Percentiles rank a stretch among this genome's conserved stretches.
Evolutionary conservation across 2,888 invertebrate species (phyloP).

Genomic region (Marronus borbonicus): DNA sequence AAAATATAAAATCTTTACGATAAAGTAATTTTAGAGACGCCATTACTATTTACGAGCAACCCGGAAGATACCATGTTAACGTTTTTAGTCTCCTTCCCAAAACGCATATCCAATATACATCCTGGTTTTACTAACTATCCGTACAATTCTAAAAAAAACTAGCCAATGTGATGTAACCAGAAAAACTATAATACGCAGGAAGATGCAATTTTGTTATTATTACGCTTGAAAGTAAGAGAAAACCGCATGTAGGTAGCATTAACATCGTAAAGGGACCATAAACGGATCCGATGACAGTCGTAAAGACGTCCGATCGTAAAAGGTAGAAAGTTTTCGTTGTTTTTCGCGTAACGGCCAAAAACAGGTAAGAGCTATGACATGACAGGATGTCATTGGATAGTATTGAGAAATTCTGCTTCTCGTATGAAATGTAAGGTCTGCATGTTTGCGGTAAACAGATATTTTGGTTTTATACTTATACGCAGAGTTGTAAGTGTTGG

Average conservation of each 20-base stretch:
- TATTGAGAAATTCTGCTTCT: too few species aligned
- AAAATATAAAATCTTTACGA: constrained; percentile 18
- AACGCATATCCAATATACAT: neutral
- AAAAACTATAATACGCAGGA: neutral
- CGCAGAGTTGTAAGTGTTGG: too few species aligned
- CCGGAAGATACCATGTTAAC: neutral
- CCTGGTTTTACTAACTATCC: too few species aligned
- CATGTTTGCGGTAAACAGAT: too few species aligned
- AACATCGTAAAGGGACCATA: too few species aligned
- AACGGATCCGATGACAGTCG: constrained; percentile 4
- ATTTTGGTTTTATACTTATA: too few species aligned
- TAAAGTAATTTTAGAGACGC: constrained; percentile 13
- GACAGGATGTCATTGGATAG: too few species aligned
- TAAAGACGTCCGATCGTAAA: constrained; percentile 11
- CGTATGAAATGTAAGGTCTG: too few species aligned
- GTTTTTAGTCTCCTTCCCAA: neutral
- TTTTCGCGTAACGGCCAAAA: neutral
- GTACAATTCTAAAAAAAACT: neutral
- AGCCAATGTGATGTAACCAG: neutral
- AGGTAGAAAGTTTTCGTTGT: constrained; percentile 1
- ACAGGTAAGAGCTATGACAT: neutral
- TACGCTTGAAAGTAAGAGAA: neutral
- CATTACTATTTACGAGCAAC: constrained; percentile 19
- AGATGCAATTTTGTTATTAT: too few species aligned
- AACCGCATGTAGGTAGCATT: neutral